Conservation (phyloP, 2,113 vertebrate genomes). For the Noctilio leporinus region DNA sequence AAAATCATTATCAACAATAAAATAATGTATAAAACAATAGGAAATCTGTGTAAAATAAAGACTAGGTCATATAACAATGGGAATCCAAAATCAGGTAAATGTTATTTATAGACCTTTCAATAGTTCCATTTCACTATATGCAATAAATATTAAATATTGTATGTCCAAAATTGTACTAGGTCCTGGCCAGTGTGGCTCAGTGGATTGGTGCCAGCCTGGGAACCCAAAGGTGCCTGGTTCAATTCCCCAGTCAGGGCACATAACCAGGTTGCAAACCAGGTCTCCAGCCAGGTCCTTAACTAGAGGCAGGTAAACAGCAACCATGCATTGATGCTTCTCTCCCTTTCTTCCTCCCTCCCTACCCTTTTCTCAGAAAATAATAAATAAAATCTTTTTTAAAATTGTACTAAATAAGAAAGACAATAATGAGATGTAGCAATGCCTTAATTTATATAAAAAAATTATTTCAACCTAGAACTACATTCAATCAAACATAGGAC, state of each 20-base stretch:
- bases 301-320: no score
- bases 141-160: neutral
- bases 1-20: neutral
- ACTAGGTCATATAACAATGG: neutral
- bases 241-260: no score
- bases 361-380: no score
- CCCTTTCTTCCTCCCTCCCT: no score
- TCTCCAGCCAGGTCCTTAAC: no score
- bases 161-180: neutral
- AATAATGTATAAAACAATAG: neutral
- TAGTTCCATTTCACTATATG: neutral
- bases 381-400: no score
- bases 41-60: slow-evolving; percentile 3
- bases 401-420: neutral
- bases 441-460: neutral
- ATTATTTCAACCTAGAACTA: neutral
- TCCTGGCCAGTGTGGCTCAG: no score
- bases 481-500: neutral
- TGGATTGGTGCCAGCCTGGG: no score
- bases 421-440: neutral
- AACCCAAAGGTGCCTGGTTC: no score
- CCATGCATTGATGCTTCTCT: no score
- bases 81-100: neutral
- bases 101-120: neutral
- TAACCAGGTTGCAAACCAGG: no score